Percentiles rank a stretch among this genome's conserved stretches.
These are phyloP conservation scores for Platorchestia sp. DNA, from an alignment of 1,140 invertebrate genomes.

Conservation along the genomic window DNA sequence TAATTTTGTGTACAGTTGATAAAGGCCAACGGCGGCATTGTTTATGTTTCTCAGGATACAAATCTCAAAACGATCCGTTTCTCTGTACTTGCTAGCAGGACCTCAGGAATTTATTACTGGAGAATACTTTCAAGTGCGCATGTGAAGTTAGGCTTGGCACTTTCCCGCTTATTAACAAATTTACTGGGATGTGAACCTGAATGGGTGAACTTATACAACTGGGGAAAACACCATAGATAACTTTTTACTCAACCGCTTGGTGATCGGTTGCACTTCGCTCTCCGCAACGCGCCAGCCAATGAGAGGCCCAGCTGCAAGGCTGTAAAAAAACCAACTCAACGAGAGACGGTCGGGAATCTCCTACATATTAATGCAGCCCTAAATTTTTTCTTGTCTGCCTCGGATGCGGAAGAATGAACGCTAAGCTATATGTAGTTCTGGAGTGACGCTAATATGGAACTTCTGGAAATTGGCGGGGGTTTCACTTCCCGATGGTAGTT, in stretches of 20 bases:
- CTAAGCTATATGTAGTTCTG: not conserved
- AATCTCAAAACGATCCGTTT: too few species aligned
- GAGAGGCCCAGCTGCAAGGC: not conserved
- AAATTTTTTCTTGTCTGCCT: not conserved
- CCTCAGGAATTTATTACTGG: not conserved
- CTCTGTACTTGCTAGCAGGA: not conserved
- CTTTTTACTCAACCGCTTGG: not conserved
- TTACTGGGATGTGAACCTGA: not conserved
- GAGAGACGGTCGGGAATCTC: not conserved
- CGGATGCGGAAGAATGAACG: not conserved
- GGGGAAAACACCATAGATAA: not conserved
- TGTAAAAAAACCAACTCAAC: not conserved
- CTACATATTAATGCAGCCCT: not conserved
- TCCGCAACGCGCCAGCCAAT: not conserved
- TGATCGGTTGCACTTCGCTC: not conserved
- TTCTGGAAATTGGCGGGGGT: not conserved
- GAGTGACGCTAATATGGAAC: not conserved
- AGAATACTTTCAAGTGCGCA: not conserved
- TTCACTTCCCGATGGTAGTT: not conserved
- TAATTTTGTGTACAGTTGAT: not conserved
- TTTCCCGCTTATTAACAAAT: not conserved
- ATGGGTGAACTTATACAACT: not conserved
- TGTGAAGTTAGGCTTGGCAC: not conserved
- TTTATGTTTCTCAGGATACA: too few species aligned
- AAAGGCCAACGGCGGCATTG: too few species aligned